Percentiles rank a stretch among this genome's conserved stretches.
phyloP scores from a whole-genome alignment of 2,113 vertebrate species.

The Agapornis roseicollis region DNA sequence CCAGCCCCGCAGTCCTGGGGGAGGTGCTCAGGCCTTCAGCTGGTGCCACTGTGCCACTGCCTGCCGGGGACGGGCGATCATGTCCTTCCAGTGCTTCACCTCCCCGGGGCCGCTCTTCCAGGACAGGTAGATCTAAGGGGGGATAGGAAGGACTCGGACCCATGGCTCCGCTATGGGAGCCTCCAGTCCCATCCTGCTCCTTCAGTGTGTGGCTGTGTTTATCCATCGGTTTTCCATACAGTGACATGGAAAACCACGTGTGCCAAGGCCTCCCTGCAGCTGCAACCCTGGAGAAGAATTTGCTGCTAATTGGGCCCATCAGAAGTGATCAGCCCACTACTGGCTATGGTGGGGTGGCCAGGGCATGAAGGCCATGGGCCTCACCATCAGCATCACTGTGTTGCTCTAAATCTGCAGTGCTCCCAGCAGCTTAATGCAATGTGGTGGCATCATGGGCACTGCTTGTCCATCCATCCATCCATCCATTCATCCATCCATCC shows the following conservation, averaged over 20 bases:
- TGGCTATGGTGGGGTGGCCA: not conserved
- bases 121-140: conserved; percentile 92
- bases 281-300: not conserved
- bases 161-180: rapidly evolving
- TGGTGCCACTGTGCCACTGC: conserved; percentile 98
- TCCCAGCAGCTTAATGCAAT: not conserved
- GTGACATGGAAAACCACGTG: not conserved
- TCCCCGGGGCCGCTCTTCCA: conserved; percentile 99
- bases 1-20: not conserved
- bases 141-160: not conserved
- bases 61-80: conserved; percentile 94
- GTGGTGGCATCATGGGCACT: rapidly evolving
- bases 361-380: not conserved
- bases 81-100: conserved; percentile 99
- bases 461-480: not conserved
- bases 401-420: not conserved
- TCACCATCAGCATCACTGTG: not conserved
- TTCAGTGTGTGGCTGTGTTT: not conserved
- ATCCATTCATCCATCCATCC: too few species aligned
- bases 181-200: not conserved
- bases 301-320: not conserved
- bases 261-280: not conserved
- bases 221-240: conserved; percentile 1
- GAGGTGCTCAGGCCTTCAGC: conserved; percentile 91
- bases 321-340: not conserved